Conservation (phyloP, 1,140 invertebrate genomes). For the Bemisia tabaci region DNA sequence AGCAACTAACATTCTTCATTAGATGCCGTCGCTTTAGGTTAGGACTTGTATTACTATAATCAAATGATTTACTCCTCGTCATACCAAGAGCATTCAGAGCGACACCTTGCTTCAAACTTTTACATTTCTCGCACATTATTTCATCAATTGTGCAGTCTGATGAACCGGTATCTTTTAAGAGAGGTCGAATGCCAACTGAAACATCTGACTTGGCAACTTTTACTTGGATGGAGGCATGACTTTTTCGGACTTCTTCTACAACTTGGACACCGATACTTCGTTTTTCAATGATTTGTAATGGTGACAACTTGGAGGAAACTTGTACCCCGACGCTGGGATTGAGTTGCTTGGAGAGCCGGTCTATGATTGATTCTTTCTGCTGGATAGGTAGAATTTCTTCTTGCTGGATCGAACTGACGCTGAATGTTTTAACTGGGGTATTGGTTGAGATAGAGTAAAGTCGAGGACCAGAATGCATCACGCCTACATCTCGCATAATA, state of each 20-base stretch:
- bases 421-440: background rate
- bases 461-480: constrained; percentile 21
- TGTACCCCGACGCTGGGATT: constrained; percentile 11
- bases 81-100: constrained; percentile 12
- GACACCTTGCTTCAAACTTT: constrained; percentile 14
- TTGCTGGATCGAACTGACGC: constrained; percentile 3
- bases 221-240: constrained; percentile 31
- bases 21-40: constrained; percentile 7
- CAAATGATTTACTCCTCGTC: constrained; percentile 17
- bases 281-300: constrained; percentile 25
- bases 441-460: constrained; percentile 11
- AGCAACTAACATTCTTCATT: background rate
- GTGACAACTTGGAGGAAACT: constrained; percentile 6
- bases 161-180: constrained; percentile 32
- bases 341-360: constrained; percentile 2
- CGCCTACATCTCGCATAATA: constrained; percentile 43
- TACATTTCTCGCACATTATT: constrained; percentile 37
- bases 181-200: constrained; percentile 29
- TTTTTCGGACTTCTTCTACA: constrained; percentile 25
- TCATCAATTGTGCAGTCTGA: constrained; percentile 34
- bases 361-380: background rate
- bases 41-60: constrained; percentile 8
- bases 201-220: constrained; percentile 31
- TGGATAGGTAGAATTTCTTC: constrained; percentile 10
- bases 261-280: constrained; percentile 31